Evolutionary conservation across 2,888 invertebrate species (phyloP).

Genomic region (Linnaemya tessellans): DNA sequence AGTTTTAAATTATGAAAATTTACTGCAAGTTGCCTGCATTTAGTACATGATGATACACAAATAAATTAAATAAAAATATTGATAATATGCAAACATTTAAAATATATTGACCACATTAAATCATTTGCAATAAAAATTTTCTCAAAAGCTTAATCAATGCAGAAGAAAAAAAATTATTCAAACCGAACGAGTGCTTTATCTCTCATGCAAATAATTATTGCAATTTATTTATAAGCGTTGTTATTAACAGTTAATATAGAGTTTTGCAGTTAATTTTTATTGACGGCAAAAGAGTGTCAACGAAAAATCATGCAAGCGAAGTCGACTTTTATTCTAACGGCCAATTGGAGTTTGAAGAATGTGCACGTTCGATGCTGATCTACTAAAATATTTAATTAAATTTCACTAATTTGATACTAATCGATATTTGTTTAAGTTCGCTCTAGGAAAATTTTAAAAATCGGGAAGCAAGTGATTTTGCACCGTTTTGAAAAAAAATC

Average conservation of each 20-base stretch:
- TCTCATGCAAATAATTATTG: slow-evolving; percentile 51
- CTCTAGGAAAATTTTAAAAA: too few species aligned
- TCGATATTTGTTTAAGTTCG: too few species aligned
- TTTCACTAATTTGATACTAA: too few species aligned
- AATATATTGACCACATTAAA: slow-evolving; percentile 37
- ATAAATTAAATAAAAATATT: background rate
- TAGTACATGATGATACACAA: background rate
- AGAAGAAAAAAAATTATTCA: background rate
- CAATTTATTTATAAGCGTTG: slow-evolving; percentile 49
- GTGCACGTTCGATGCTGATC: too few species aligned
- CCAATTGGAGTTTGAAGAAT: too few species aligned
- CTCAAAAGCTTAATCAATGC: slow-evolving; percentile 26
- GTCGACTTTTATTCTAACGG: too few species aligned
- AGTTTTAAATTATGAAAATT: background rate
- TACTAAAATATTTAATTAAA: too few species aligned
- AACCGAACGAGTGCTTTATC: slow-evolving; percentile 13
- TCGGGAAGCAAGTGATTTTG: too few species aligned
- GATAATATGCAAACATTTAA: background rate
- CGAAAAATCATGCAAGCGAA: background rate
- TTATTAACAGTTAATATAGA: slow-evolving; percentile 52
- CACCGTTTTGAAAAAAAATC: too few species aligned
- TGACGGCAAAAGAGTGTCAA: background rate
- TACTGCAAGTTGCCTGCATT: background rate
- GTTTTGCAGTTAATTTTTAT: background rate
- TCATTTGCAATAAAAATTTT: slow-evolving; percentile 26